These are phyloP conservation scores for Sesia apiformis DNA, from an alignment of 2,888 invertebrate genomes.

Conservation along the genomic window DNA sequence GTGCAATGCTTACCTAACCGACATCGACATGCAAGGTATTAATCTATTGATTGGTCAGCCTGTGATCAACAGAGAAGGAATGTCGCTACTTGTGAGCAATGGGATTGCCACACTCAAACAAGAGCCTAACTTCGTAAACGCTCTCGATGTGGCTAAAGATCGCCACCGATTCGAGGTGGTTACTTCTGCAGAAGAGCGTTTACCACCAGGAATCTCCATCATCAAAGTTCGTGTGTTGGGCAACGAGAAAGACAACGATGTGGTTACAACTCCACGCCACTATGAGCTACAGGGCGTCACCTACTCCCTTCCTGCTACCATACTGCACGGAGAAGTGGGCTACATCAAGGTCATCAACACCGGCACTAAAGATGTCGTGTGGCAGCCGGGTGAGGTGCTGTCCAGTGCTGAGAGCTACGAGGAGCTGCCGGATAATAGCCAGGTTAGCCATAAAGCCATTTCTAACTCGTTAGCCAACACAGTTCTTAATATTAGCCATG, in stretches of 20 bases:
- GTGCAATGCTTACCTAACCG: conserved; percentile 7
- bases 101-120: conserved; percentile 3
- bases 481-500: too few species aligned
- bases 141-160: conserved; percentile 5
- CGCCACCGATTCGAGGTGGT: too few species aligned
- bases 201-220: conserved; percentile 14
- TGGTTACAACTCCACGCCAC: conserved; percentile 12
- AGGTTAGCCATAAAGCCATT: conserved; percentile 6
- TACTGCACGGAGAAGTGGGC: conserved; percentile 13
- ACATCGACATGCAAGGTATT: conserved; percentile 10
- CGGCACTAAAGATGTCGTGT: too few species aligned
- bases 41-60: too few species aligned
- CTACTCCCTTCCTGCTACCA: conserved; percentile 17
- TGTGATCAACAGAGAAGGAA: conserved; percentile 10
- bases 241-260: conserved; percentile 7
- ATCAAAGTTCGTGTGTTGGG: conserved; percentile 10
- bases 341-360: conserved; percentile 16
- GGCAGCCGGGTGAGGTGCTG: conserved; percentile 5
- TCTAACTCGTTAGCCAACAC: background rate
- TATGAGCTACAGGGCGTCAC: conserved; percentile 12
- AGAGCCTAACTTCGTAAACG: background rate
- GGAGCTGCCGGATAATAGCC: background rate
- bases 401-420: conserved; percentile 8
- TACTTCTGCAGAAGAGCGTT: conserved; percentile 3
- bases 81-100: conserved; percentile 7